Percentiles rank a stretch among this genome's conserved stretches.
These are phyloP conservation scores for Rhea pennata DNA, from an alignment of 2,113 vertebrate species.

Conservation along the genomic window DNA sequence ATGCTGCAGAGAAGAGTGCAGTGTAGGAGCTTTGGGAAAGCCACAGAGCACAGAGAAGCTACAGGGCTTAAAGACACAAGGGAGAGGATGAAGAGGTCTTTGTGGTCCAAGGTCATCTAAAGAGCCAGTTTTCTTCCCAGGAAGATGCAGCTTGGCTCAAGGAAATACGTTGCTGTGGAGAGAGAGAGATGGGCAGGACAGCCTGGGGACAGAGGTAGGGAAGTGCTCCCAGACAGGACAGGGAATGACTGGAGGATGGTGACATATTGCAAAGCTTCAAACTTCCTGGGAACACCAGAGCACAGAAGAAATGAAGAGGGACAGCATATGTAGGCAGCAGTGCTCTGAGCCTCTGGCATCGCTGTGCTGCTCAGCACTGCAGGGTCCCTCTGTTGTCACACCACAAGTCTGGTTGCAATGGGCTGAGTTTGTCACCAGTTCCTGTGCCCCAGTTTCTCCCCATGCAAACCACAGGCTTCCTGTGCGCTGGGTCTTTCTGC, in stretches of 20 bases:
- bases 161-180: no score
- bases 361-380: no score
- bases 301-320: background rate
- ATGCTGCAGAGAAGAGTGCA: background rate
- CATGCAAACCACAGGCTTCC: background rate
- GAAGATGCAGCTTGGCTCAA: background rate
- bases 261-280: no score
- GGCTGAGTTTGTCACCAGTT: background rate
- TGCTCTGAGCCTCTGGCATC: background rate
- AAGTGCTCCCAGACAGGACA: no score
- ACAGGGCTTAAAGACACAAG: rapidly evolving
- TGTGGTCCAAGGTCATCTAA: background rate
- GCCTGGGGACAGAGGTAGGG: no score
- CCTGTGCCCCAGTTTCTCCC: background rate
- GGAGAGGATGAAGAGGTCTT: background rate
- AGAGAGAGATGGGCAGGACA: no score
- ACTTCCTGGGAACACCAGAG: no score
- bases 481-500: no score
- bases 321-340: background rate
- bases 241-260: no score
- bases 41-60: background rate
- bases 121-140: background rate
- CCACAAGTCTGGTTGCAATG: background rate
- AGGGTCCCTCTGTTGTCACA: background rate
- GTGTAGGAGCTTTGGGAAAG: background rate